Base-by-base conservation (phyloP, 2,888 invertebrate genomes). In the Stenichneumon culpator region DNA sequence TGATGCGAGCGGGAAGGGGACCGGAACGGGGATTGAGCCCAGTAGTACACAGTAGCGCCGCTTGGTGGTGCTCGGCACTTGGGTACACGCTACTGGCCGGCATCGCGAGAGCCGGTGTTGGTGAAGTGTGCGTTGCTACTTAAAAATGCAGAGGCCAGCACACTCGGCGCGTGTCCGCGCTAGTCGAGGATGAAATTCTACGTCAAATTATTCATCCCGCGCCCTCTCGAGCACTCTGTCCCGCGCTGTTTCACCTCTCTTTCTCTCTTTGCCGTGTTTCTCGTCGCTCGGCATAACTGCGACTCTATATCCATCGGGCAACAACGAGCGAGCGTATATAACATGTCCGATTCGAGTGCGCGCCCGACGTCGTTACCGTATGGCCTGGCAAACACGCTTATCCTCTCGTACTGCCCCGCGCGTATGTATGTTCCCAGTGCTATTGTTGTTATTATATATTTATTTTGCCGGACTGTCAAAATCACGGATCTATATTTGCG, bases 131-230 rank as follows among this genome's bases (percentile, higher is more conserved):
- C 82, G 68, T 79, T 77, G 73, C 77, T 86, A 80, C 86, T 86
- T 86, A 83, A 86, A 86, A 86, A 86, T 86, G 83, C 86, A 86
- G 83, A 86, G 54, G 4, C 72, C 50, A 77, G 65, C 79, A 82
- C 85, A 68, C 79, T 72, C 77, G 82, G 86, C 86, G 86, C 86
- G 86, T 86, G 86, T 86, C 80, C 81, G 85, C 79, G 72, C 68
- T 83, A 80, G 79, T 83, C 86, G 86, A 83, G 83, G 86, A 83
- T 86, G 80, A 83, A 83, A 86, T 86, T 86, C 83, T 83, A 83
- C 83, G 83, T 86, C 77, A 80, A 86, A 86, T 86, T 86, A 86
- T 86, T 86, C 86, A 86, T 86, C 82, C 77, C 22, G 50, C 65
- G 50, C 47, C 83, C 22, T 36, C 44, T 39, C 22, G 57, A 16